A percentile compares a stretch with the other conserved stretches of the same genome.
These are phyloP conservation scores for Hippocampus kuda DNA, from an alignment of 2,797 vertebrate genomes.

Conservation along the genomic window DNA sequence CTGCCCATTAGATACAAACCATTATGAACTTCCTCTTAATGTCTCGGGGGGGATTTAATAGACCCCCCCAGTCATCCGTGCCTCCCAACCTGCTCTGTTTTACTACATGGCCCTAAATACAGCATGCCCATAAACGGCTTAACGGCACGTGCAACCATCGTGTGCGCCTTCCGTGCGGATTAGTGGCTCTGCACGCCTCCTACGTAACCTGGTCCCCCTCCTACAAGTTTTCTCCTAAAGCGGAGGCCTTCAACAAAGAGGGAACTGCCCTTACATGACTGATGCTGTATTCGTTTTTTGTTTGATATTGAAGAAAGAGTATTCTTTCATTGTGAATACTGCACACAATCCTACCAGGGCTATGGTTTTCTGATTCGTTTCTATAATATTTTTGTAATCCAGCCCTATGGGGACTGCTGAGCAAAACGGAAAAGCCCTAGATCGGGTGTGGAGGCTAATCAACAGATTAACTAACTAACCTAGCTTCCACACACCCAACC, in stretches of 20 bases:
- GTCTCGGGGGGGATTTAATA: conserved; percentile 2
- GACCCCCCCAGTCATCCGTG: conserved; percentile 6
- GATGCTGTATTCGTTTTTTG: not conserved
- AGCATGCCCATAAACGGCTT: conserved; percentile 59
- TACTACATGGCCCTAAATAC: conserved; percentile 64
- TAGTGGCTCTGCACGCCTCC: conserved; percentile 42
- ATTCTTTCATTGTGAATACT: not conserved
- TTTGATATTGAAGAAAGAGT: not conserved
- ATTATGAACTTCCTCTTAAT: conserved; percentile 11
- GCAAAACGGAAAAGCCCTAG: no score
- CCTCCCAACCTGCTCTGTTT: conserved; percentile 41
- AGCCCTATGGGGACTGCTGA: no score
- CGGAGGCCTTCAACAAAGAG: not conserved
- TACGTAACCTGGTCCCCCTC: not conserved
- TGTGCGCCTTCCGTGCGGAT: conserved; percentile 59
- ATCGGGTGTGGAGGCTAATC: not conserved
- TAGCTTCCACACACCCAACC: not conserved
- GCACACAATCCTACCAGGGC: not conserved
- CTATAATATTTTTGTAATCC: no score
- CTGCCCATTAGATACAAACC: conserved; percentile 10
- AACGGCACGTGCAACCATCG: conserved; percentile 56
- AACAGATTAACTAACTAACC: not conserved
- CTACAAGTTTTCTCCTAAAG: not conserved
- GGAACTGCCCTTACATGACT: not conserved
- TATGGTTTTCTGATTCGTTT: not conserved